phyloP scores from a whole-genome alignment of 2,797 vertebrate species.

The Phoxinus dragarum region DNA sequence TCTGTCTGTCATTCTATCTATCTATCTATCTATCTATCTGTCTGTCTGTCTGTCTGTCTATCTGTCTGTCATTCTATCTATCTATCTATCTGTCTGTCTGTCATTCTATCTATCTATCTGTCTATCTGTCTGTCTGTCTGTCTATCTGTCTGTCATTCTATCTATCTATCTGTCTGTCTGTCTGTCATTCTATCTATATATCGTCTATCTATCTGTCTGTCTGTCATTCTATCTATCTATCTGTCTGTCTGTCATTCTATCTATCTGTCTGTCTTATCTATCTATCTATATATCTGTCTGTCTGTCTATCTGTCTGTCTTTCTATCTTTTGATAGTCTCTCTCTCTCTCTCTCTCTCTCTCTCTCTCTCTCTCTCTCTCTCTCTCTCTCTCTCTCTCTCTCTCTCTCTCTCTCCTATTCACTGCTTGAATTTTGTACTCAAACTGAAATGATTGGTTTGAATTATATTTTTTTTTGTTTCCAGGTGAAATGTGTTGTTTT shows the following conservation, averaged over 20 bases:
- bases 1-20: neutral
- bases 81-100: neutral
- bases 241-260: rapidly evolving
- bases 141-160: no score
- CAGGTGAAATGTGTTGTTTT: neutral
- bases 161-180: no score
- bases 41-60: neutral
- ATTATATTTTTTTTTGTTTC: neutral
- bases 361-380: neutral
- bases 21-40: neutral
- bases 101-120: neutral
- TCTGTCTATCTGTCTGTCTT: neutral
- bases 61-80: neutral
- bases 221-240: rapidly evolving
- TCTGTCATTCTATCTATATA: no score
- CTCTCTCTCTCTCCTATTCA: neutral
- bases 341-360: neutral
- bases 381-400: neutral
- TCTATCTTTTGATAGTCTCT: neutral
- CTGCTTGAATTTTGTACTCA: neutral
- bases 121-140: no score
- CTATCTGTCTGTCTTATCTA: rapidly evolving
- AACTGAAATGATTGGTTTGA: neutral
- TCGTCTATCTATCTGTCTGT: rapidly evolving
- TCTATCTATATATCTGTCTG: neutral